A percentile compares a stretch with the other conserved stretches of the same genome.
Evolutionary conservation across 2,797 vertebrate genomes (phyloP).

Genomic region (Semaprochilodus insignis): DNA sequence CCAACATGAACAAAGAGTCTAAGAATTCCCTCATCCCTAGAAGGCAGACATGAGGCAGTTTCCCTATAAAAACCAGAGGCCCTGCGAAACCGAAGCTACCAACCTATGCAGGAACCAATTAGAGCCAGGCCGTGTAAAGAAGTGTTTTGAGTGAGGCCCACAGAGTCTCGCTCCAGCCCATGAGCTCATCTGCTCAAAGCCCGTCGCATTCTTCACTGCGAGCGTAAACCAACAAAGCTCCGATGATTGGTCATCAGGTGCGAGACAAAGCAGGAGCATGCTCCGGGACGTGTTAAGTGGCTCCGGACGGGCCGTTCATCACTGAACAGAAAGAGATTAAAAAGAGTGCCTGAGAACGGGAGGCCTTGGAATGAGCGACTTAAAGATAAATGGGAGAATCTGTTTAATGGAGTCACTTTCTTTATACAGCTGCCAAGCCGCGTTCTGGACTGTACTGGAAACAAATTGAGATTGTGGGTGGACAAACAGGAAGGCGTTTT

Average conservation of each 20-base stretch:
- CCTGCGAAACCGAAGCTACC: constrained; percentile 47
- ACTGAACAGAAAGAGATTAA: constrained; percentile 36
- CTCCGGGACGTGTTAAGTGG: constrained; percentile 36
- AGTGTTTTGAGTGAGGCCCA: constrained; percentile 36
- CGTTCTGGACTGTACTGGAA: constrained; percentile 20
- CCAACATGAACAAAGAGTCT: constrained; percentile 59
- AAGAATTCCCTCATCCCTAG: constrained; percentile 64
- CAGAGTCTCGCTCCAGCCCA: constrained; percentile 36
- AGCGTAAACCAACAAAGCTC: constrained; percentile 34
- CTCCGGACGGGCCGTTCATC: constrained; percentile 49
- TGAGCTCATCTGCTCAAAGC: constrained; percentile 49
- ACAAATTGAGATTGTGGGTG: constrained; percentile 5
- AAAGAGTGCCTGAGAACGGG: constrained; percentile 40
- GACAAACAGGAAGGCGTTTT: constrained; percentile 29
- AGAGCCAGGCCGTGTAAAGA: constrained; percentile 36
- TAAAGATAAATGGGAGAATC: constrained; percentile 46
- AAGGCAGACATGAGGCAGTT: constrained; percentile 65
- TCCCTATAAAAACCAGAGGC: constrained; percentile 57
- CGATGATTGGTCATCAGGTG: constrained; percentile 33
- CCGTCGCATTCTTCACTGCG: constrained; percentile 40
- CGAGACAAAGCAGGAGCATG: constrained; percentile 10
- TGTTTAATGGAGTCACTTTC: constrained; percentile 46
- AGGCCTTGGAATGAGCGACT: constrained; percentile 10
- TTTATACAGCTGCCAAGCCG: constrained; percentile 50
- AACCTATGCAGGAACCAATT: constrained; percentile 54